Evolutionary conservation across 2,888 invertebrate genomes (phyloP), one percentile per base, ranked within the genome.

Genomic region (Coelinius sp.): DNA sequence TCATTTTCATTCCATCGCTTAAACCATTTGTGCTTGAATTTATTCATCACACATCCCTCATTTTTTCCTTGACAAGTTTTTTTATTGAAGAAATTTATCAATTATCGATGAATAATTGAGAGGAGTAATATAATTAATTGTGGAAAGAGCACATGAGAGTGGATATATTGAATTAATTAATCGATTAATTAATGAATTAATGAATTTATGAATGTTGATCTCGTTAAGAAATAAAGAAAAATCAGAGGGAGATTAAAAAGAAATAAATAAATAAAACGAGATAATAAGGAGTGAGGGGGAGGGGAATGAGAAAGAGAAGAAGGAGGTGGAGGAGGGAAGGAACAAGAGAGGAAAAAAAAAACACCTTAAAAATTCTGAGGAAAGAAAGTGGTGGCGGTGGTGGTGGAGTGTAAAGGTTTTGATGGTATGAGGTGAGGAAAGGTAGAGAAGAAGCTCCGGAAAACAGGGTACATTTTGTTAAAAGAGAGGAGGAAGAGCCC

Each of bases 201-300:
- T 20, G 17, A 17, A n/a, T 20, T 38, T 22, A 4, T 25, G 8
- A 24, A n/a, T 25, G 53, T 25, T 53, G 53, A 24, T 53, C 53
- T 53, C 6, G 25, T 24, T 53, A 14, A 64, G 22, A 17, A 35
- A 56, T 38, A 20, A 67, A 27, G 24, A 68, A 25, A 68, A 64
- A 69, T 52, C 56, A 17, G 14, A 71, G 59, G 72, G 27, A 27
- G 25, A 70, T 63, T 68, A 63, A 44, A 73, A 72, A 69, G 59
- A 62, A 73, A 71, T 67, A 77, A 76, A 71, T 62, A 70, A 63
- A 41, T n/a, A n/a, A n/a, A n/a, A n/a, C n/a, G n/a, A n/a, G n/a
- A 63, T 24, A 63, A 63, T 63, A 52, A 59, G 68, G 68, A 70
- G 70, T 17, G 63, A 63, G 63, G 31, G 35, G 70, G 56, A 63